These are phyloP conservation scores for Lordiphosa stackelbergi DNA, from an alignment of 1,140 invertebrate species.

Conservation along the genomic window DNA sequence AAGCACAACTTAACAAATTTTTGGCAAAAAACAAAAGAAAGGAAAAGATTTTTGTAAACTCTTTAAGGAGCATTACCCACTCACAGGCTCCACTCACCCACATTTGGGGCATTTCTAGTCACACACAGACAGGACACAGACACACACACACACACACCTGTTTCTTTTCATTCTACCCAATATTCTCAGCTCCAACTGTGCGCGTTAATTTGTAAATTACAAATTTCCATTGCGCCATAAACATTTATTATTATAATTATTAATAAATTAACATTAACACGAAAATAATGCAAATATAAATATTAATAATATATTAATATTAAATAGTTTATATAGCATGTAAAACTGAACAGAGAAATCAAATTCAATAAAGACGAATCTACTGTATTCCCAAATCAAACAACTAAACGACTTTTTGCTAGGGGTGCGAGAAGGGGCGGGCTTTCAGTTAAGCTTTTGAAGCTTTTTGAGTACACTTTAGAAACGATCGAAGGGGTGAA, in stretches of 20 bases:
- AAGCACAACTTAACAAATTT: slow-evolving; percentile 33
- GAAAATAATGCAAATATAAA: slow-evolving; percentile 53
- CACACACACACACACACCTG: no score
- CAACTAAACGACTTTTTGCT: not conserved
- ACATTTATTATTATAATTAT: not conserved
- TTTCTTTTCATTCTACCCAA: not conserved
- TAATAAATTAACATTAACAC: slow-evolving; percentile 1
- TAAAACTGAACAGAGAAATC: slow-evolving; percentile 74
- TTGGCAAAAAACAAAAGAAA: slow-evolving; percentile 27
- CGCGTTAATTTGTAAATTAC: slow-evolving; percentile 19
- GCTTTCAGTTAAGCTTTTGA: no score
- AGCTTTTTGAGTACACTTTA: no score
- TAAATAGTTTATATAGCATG: slow-evolving; percentile 72
- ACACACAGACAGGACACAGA: no score
- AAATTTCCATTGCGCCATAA: slow-evolving; percentile 5
- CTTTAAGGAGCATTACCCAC: no score
- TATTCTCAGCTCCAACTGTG: no score
- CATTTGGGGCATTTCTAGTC: no score
- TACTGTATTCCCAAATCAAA: slow-evolving; percentile 67
- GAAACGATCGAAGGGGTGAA: no score
- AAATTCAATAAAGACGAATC: slow-evolving; percentile 75
- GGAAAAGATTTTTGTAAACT: slow-evolving; percentile 1
- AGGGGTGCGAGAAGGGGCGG: no score
- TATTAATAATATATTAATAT: slow-evolving; percentile 58
- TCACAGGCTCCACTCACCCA: no score